Evolutionary conservation across 1,140 invertebrate genomes (phyloP), one percentile per base, ranked within the genome.

Genomic region (Psix sp.): DNA sequence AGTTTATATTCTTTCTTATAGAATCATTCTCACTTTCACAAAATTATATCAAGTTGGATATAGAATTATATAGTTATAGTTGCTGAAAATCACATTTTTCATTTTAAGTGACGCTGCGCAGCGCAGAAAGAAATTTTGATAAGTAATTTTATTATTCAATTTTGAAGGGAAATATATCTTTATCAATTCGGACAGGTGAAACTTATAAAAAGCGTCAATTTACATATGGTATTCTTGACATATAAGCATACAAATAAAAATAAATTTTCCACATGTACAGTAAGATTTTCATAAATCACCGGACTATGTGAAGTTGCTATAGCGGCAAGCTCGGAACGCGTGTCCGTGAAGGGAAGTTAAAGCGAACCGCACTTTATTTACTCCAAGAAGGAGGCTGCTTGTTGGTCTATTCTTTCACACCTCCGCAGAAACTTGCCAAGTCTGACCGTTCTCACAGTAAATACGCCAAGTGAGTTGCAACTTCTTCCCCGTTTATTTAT

Each of bases 371-470:
- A 14, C 77, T 75, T 78, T 78, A 75, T 79, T 79, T 79, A 77
- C 77, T 70, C 68, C 68, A 60, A 52, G 52, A 57, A 68, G 54
- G 65, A 63, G 60, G 59, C 65, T 59, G 59, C 16, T 51, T 65
- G 65, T 75, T 75, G 65, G 72, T 65, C 73, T 36, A 70, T 70
- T 65, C 65, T 75, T 75, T 75, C 60, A 75, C 73, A 75, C 73
- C 73, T 70, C 59, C 66, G 46, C 40, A 46, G 59, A 70, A 74
- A 75, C 65, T 70, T 75, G 51, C 65, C 73, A 70, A 75, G 73
- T 66, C 84, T 84, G 85, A 84, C 84, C 84, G 82, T 87, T 86
- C 85, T 84, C 84, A 87, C 84, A 83, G 80, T 87, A 87, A 87
- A 87, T 87, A 86, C 77, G 66, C 79, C 75, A 78, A 82, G 84